phyloP scores from a whole-genome alignment of 30 jellyfish, hydroid and myxozoan species.

The Rhopilema esculentum region DNA sequence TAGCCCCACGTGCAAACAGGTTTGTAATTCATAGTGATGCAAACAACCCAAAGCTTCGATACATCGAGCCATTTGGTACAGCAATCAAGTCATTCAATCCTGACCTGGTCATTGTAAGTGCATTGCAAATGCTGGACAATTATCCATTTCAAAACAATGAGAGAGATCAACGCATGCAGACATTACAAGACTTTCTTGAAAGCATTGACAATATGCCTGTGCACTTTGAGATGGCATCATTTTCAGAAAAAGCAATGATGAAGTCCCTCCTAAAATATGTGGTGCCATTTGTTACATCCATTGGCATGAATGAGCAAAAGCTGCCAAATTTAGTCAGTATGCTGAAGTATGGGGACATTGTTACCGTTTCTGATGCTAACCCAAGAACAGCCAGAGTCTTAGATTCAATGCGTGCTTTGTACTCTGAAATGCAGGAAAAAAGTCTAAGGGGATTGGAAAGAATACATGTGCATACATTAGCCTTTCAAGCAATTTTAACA shows the following conservation, averaged over 20 bases:
- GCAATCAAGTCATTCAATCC: slow-evolving; percentile 61
- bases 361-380: slow-evolving; percentile 79
- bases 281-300: slow-evolving; percentile 87
- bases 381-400: slow-evolving; percentile 90
- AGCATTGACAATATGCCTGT: slow-evolving; percentile 50
- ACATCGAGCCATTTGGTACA: slow-evolving; percentile 71
- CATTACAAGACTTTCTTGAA: slow-evolving; percentile 70
- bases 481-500: slow-evolving; percentile 81
- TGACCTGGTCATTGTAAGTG: slow-evolving; percentile 78
- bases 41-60: slow-evolving; percentile 74
- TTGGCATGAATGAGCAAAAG: slow-evolving; percentile 96
- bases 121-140: slow-evolving; percentile 92
- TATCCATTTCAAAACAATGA: slow-evolving; percentile 81
- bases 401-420: slow-evolving; percentile 80
- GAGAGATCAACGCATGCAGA: slow-evolving; percentile 82
- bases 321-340: slow-evolving; percentile 90
- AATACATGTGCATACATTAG: slow-evolving; percentile 89
- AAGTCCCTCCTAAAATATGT: slow-evolving; percentile 72
- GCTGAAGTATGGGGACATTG: slow-evolving; percentile 78
- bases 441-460: slow-evolving; percentile 81
- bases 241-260: slow-evolving; percentile 93
- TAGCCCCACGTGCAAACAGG: slow-evolving; percentile 92
- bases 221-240: slow-evolving; percentile 98
- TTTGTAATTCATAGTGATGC: slow-evolving; percentile 82
- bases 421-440: slow-evolving; percentile 33